phyloP scores from a whole-genome alignment of 2,797 vertebrate genomes.

The Lepus oiostolus region DNA sequence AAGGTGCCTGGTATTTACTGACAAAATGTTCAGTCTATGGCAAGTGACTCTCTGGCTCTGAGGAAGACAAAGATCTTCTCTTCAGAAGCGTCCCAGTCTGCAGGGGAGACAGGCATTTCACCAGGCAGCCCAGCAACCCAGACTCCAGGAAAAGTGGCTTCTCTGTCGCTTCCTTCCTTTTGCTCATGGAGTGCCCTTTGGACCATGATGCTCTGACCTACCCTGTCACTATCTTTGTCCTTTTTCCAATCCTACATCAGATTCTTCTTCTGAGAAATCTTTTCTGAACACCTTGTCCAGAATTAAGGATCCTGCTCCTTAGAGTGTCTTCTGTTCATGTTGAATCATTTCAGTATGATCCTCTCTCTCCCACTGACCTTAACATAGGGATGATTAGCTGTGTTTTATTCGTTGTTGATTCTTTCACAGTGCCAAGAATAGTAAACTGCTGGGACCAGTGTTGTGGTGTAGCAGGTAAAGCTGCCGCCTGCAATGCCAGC shows the following conservation, averaged over 20 bases:
- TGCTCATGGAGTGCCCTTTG: neutral
- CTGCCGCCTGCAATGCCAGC: too few species aligned
- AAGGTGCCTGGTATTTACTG: neutral
- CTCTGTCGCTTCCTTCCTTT: neutral
- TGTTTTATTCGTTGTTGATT: neutral
- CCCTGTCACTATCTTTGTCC: too few species aligned
- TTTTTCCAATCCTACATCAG: neutral
- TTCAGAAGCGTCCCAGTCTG: neutral
- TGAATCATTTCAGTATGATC: neutral
- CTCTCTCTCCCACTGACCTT: neutral
- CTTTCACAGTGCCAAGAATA: neutral
- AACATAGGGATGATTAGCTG: neutral
- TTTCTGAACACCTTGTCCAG: neutral
- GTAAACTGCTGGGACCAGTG: too few species aligned
- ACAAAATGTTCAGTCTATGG: neutral
- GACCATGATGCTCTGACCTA: neutral
- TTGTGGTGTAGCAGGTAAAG: too few species aligned
- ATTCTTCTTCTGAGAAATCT: constrained; percentile 27
- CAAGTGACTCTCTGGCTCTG: constrained; percentile 15
- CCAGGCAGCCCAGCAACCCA: neutral
- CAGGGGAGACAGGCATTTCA: neutral
- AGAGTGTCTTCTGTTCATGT: neutral
- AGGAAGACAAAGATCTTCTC: neutral
- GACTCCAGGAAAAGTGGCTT: neutral
- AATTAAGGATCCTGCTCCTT: neutral